These are phyloP conservation scores for Atrichornis clamosus DNA, from an alignment of 2,113 vertebrate species.

Conservation along the genomic window DNA sequence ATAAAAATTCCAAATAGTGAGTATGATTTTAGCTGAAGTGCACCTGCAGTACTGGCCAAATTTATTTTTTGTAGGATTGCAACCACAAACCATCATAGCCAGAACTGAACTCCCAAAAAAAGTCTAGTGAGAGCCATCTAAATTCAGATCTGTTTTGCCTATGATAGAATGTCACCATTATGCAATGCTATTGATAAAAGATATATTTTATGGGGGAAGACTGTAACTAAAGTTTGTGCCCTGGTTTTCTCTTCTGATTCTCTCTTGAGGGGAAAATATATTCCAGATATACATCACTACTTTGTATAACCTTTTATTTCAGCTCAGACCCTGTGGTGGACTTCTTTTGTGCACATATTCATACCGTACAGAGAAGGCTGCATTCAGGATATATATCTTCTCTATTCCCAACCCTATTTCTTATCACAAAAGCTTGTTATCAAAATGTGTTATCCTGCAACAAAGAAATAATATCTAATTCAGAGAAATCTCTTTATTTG, in stretches of 20 bases:
- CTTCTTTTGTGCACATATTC: not conserved
- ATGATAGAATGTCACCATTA: not conserved
- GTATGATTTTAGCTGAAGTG: not conserved
- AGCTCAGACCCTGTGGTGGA: not conserved
- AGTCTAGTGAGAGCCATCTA: not conserved
- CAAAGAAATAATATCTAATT: not conserved
- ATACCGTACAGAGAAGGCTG: not conserved
- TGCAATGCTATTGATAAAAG: not conserved
- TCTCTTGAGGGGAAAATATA: not conserved
- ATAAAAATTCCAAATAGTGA: not conserved
- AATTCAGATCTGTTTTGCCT: not conserved
- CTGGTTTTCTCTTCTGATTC: not conserved
- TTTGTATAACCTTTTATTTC: not conserved
- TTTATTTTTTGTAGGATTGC: not conserved
- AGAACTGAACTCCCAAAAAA: not conserved
- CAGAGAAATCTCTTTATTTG: not conserved
- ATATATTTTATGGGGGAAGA: not conserved
- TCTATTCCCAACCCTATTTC: not conserved
- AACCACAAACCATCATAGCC: not conserved
- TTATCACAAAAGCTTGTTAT: conserved; percentile 9
- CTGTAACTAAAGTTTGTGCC: not conserved
- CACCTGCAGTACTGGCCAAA: not conserved
- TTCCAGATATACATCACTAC: not conserved
- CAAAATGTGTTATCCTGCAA: not conserved
- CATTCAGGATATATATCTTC: not conserved